A percentile compares a stretch with the other conserved stretches of the same genome.
phyloP scores from a whole-genome alignment of 2,113 vertebrate genomes.

The Tachysurus vachellii region DNA sequence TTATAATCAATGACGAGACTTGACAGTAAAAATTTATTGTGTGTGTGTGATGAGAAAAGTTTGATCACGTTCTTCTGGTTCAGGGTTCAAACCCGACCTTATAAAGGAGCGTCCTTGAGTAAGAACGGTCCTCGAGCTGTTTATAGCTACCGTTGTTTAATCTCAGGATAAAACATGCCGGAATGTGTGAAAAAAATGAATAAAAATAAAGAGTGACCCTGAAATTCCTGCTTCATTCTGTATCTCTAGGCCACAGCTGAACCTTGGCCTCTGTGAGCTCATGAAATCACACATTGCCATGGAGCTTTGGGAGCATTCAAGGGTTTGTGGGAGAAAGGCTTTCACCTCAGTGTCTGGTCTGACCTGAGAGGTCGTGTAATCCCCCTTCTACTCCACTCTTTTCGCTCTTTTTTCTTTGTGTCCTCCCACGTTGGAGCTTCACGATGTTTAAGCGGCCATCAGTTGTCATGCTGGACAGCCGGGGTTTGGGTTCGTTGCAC shows the following conservation, averaged over 20 bases:
- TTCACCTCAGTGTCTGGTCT: constrained; percentile 39
- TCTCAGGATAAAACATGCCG: constrained; percentile 58
- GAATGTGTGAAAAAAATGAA: constrained; percentile 64
- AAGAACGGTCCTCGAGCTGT: constrained; percentile 51
- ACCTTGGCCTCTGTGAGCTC: constrained; percentile 57
- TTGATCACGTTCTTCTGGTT: constrained; percentile 35
- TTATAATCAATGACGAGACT: background rate
- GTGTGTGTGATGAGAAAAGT: constrained; percentile 3
- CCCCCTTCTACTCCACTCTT: background rate
- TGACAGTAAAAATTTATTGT: background rate
- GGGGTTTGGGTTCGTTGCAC: background rate
- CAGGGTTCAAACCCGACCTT: constrained; percentile 27
- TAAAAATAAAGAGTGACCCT: constrained; percentile 62
- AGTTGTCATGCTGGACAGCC: background rate
- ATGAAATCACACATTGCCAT: constrained; percentile 60
- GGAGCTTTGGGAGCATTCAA: constrained; percentile 57
- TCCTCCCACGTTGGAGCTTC: constrained; percentile 19
- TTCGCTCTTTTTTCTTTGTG: constrained; percentile 25
- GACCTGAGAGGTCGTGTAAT: constrained; percentile 37
- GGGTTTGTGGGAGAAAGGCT: constrained; percentile 19
- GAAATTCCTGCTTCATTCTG: constrained; percentile 68
- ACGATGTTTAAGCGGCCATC: constrained; percentile 9
- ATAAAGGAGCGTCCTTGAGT: constrained; percentile 48
- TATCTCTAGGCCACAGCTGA: constrained; percentile 55
- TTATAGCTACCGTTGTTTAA: constrained; percentile 57